Evolutionary conservation across 64 coral and sea anemone genomes (phyloP).

Genomic region (Montipora cactus): DNA sequence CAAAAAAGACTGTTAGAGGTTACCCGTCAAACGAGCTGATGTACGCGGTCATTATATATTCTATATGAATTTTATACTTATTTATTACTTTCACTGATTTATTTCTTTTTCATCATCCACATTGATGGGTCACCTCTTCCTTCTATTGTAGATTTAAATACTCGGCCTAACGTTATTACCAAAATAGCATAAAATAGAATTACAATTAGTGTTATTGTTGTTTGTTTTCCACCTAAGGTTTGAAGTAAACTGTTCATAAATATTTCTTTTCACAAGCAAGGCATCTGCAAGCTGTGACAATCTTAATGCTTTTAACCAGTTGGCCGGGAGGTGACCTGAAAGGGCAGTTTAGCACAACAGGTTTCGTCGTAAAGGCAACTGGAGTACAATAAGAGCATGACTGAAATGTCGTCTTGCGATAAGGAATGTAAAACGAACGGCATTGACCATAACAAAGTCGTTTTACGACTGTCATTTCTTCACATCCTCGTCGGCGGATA

Average conservation of each 20-base stretch:
- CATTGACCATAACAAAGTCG: constrained; percentile 65
- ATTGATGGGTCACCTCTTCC: too few relatives aligned
- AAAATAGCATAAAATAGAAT: too few relatives aligned
- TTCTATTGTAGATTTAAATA: too few relatives aligned
- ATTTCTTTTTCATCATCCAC: too few relatives aligned
- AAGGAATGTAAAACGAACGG: constrained; percentile 60
- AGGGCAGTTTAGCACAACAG: constrained; percentile 46
- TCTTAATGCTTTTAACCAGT: constrained; percentile 35
- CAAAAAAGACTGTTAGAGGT: too few relatives aligned
- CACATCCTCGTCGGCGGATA: constrained; percentile 46
- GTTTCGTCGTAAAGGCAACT: not conserved
- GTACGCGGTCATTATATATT: too few relatives aligned
- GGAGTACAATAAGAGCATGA: constrained; percentile 69
- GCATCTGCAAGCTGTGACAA: constrained; percentile 52
- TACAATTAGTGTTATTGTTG: not conserved
- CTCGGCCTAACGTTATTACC: too few relatives aligned
- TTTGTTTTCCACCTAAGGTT: not conserved
- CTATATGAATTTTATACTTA: too few relatives aligned
- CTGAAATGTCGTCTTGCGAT: constrained; percentile 9
- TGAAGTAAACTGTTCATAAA: not conserved
- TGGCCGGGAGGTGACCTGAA: not conserved
- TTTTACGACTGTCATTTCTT: constrained; percentile 4
- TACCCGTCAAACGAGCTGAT: too few relatives aligned
- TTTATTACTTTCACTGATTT: too few relatives aligned
- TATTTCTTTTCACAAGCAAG: constrained; percentile 44